These are phyloP conservation scores for Drosophila nr. fundita DNA, from an alignment of 2,888 invertebrate species.

Conservation along the genomic window DNA sequence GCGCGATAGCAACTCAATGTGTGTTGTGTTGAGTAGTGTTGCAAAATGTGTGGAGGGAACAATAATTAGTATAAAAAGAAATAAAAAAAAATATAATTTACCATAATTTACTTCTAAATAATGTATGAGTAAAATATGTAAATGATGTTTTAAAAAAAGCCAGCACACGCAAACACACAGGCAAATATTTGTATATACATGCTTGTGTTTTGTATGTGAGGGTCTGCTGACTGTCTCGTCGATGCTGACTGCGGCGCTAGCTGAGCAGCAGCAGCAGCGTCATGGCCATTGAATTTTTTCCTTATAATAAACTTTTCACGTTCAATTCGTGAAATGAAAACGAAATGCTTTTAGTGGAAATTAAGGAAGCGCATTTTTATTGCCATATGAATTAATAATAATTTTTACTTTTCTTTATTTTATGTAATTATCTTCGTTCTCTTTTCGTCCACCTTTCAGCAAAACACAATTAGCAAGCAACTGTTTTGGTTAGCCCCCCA, in stretches of 20 bases:
- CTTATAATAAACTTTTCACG: conserved; percentile 54
- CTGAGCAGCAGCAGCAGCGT: conserved; percentile 60
- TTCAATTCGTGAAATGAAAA: conserved; percentile 58
- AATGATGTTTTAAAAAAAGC: conserved; percentile 39
- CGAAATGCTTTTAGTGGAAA: conserved; percentile 55
- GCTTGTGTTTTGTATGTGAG: conserved; percentile 26
- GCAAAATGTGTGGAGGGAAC: conserved; percentile 52
- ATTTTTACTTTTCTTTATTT: conserved; percentile 40
- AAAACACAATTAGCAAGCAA: conserved; percentile 42
- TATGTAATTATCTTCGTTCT: conserved; percentile 38
- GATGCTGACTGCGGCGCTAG: conserved; percentile 55
- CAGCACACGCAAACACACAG: not conserved
- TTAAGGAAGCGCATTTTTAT: conserved; percentile 51
- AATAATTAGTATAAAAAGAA: conserved; percentile 64
- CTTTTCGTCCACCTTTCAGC: not conserved
- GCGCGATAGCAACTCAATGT: conserved; percentile 45
- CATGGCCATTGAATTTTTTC: conserved; percentile 81
- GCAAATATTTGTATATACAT: conserved; percentile 3
- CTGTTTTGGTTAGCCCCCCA: conserved; percentile 35
- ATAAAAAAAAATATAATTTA: conserved; percentile 60
- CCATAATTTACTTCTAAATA: conserved; percentile 59
- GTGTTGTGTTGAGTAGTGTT: conserved; percentile 50
- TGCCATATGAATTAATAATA: conserved; percentile 49
- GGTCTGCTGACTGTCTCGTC: conserved; percentile 62
- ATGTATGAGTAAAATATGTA: conserved; percentile 43